Conservation (phyloP, 2,797 vertebrate species). For the Gymnothorax reevesii region DNA sequence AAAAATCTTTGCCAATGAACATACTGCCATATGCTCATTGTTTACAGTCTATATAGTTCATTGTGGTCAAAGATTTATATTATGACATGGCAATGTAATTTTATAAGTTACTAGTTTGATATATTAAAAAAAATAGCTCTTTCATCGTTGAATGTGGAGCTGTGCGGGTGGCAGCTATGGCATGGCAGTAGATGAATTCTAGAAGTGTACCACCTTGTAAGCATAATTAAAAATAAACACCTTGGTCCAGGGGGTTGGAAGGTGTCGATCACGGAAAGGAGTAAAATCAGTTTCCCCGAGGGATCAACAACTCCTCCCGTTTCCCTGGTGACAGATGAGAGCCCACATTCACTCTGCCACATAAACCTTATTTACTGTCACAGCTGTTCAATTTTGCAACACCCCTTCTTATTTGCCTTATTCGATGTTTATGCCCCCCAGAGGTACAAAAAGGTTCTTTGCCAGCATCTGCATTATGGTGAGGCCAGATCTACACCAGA, state of each 20-base stretch:
- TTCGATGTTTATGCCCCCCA: conserved; percentile 63
- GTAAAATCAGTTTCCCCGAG: conserved; percentile 62
- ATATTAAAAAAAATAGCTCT: not conserved
- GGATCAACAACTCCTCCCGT: conserved; percentile 71
- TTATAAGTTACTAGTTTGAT: not conserved
- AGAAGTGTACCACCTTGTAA: conserved; percentile 31
- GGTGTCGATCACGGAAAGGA: conserved; percentile 44
- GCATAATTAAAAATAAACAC: conserved; percentile 46
- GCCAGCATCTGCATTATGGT: conserved; percentile 20
- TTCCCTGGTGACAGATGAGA: conserved; percentile 73
- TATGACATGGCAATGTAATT: not conserved
- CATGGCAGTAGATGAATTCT: not conserved
- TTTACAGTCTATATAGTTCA: not conserved
- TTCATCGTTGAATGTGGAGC: not conserved
- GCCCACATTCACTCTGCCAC: conserved; percentile 68
- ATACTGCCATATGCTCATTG: not conserved
- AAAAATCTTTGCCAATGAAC: not conserved
- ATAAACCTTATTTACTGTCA: conserved; percentile 80
- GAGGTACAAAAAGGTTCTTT: conserved; percentile 49
- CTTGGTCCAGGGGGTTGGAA: conserved; percentile 48
- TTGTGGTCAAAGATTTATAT: not conserved
- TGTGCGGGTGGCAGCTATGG: not conserved
- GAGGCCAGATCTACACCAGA: not conserved
- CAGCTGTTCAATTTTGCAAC: conserved; percentile 78
- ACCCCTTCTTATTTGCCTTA: conserved; percentile 65